Evolutionary conservation across 2,888 invertebrate species (phyloP), one percentile per base, ranked within the genome.

Genomic region (Dryadula phaetusa): DNA sequence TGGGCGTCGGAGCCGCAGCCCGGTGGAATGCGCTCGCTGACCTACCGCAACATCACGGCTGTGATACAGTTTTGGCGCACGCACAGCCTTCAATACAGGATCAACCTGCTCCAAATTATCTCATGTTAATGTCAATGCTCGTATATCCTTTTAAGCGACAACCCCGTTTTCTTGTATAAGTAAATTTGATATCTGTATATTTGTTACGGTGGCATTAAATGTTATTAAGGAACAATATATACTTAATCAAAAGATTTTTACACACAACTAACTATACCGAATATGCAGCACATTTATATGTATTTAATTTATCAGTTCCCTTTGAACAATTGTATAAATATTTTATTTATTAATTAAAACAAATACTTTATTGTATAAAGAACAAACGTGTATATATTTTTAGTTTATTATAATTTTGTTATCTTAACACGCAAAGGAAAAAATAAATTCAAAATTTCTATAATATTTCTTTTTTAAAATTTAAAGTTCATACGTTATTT

Each of bases 61-160:
- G 82, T 84, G 87, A 85, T 87, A 86, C 88, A 87, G 84, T 84
- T 88, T 86, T 84, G 84, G 83, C 79, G 82, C 84, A 82, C 82
- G 82, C 83, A 76, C 86, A 82, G 81, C 83, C 71, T 70, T 72
- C 65, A 62, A 10, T 69, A 66, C 70, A 68, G 68, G 68, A 72
- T 32, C 66, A 64, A 64, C 66, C 63, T 66, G 68, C 66, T 66
- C 56, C 61, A 64, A 72, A 67, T 62, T 64, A 47, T 70, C 65
- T 70, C 49, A 44, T 53, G 42, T 63, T 37, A 53, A 47, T 68
- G 66, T 62, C 60, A 71, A 66, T 73, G 70, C 64, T 69, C 64
- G 64, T 64, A 69, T 47, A 44, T 62, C 54, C 14, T 32, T 20
- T 37, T n/a, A 22, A 54, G 3, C n/a, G 20, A 14, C 37, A 37